phyloP scores from a whole-genome alignment of 2,797 vertebrate genomes.

The Sebastes diaconus region DNA sequence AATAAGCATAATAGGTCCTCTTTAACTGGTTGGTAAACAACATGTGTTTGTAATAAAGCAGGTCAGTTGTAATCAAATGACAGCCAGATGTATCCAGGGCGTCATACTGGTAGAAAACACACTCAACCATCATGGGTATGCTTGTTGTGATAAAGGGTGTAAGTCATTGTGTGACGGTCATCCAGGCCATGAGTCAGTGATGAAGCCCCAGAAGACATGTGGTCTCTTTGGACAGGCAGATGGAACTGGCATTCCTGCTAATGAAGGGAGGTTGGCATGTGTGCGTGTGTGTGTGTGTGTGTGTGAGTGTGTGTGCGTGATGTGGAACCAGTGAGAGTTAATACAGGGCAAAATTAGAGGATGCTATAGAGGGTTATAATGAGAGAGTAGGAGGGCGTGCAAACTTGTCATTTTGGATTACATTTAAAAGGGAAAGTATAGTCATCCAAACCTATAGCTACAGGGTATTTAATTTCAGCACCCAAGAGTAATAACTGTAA shows the following conservation, averaged over 20 bases:
- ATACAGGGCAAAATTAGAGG: constrained; percentile 54
- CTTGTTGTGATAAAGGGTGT: constrained; percentile 17
- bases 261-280: background rate
- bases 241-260: constrained; percentile 18
- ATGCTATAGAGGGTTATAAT: constrained; percentile 48
- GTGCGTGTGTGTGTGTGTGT: background rate
- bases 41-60: constrained; percentile 23
- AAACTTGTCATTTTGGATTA: constrained; percentile 45
- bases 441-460: constrained; percentile 19
- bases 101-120: constrained; percentile 3
- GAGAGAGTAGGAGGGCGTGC: constrained; percentile 37
- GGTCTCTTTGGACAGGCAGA: constrained; percentile 19
- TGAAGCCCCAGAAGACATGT: constrained; percentile 21
- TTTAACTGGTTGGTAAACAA: constrained; percentile 11
- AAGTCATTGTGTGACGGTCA: constrained; percentile 25
- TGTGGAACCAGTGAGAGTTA: background rate
- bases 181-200: constrained; percentile 12
- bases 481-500: constrained; percentile 12
- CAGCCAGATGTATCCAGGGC: constrained; percentile 5
- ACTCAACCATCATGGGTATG: background rate
- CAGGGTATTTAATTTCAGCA: constrained; percentile 19
- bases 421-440: constrained; percentile 37
- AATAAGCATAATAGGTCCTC: no score
- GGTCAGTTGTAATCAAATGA: constrained; percentile 23
- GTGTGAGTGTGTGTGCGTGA: background rate